Base-by-base conservation (phyloP, 2,113 vertebrate genomes). In the Xiphophorus maculatus region DNA sequence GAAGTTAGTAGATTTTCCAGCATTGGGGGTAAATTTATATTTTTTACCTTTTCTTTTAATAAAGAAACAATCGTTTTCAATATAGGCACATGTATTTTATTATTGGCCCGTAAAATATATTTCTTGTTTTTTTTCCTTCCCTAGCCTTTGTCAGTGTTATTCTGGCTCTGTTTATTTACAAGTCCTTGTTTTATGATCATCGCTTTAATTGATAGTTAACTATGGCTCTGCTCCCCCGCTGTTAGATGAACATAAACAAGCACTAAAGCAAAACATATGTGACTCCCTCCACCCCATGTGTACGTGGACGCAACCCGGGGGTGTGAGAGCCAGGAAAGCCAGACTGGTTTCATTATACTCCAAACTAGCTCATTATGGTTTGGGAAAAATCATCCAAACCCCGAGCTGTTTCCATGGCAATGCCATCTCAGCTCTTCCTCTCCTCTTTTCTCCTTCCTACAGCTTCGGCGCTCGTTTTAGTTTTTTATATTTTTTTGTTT, bases 311-410 rank as follows among this genome's bases (percentile, higher is more conserved):
- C 68, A 54, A 71, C 71, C 61, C 87, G 40, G 2, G 74, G 66
- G 68, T 89, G 86, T 84, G 76, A 87, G 87, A 88, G 91, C 91
- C 93, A 94, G 91, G 79, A 93, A 88, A 89, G 82, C 82, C 94
- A 94, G 90, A 87, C 89, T 90, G 92, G 89, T 94, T 94, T 94
- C 90, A 94, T 94, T 94, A 93, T 87, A 71, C 79, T 87, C 88
- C 79, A 88, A 91, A 91, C 88, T 81, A 79, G 85, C 85, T 84
- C 87, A 91, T 92, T 91, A 90, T 92, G 92, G 91, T 89, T 85
- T 80, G 76, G 76, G 79, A 89, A 89, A 91, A 88, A 88, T 84
- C 81, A 89, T 90, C 91, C 88, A 93, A 93, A 90, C 86, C 85
- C 80, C 84, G 90, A 89, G 92, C 87, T 82, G 91, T 93, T 92